Evolutionary conservation across 1,140 invertebrate species (phyloP).

Genomic region (Popillia japonica): DNA sequence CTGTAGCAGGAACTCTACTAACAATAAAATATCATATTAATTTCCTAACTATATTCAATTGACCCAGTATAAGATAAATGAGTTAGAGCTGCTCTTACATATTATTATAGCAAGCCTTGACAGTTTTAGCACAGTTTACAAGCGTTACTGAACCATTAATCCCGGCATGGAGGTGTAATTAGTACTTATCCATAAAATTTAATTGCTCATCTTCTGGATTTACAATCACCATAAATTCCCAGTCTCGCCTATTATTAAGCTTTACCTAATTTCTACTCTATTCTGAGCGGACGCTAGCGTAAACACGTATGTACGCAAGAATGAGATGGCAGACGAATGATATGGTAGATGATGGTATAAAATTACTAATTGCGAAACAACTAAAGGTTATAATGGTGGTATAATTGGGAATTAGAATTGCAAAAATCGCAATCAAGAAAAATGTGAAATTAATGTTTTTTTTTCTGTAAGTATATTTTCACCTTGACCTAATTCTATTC

Average conservation of each 20-base stretch:
- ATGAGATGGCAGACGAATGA: neutral
- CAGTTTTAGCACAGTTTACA: conserved; percentile 6
- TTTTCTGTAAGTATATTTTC: no score
- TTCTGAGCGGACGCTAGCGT: neutral
- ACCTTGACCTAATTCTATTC: no score
- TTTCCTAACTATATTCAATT: no score
- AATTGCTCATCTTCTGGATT: conserved; percentile 10
- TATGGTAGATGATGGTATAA: neutral
- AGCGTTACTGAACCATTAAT: conserved; percentile 6
- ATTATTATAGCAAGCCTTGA: neutral
- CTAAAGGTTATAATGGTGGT: neutral
- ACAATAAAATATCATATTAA: no score
- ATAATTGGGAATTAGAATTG: neutral
- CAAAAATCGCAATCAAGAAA: neutral
- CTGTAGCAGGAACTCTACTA: no score
- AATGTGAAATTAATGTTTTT: neutral
- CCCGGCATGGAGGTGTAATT: neutral
- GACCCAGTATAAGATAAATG: no score
- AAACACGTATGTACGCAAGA: neutral
- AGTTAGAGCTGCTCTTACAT: neutral
- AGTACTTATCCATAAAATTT: neutral
- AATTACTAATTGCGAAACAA: neutral
- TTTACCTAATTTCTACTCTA: neutral
- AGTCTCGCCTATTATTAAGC: conserved; percentile 4
- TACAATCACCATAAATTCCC: conserved; percentile 10